Conservation (phyloP, 2,888 invertebrate genomes). For the Caenorhabditis wallacei region DNA sequence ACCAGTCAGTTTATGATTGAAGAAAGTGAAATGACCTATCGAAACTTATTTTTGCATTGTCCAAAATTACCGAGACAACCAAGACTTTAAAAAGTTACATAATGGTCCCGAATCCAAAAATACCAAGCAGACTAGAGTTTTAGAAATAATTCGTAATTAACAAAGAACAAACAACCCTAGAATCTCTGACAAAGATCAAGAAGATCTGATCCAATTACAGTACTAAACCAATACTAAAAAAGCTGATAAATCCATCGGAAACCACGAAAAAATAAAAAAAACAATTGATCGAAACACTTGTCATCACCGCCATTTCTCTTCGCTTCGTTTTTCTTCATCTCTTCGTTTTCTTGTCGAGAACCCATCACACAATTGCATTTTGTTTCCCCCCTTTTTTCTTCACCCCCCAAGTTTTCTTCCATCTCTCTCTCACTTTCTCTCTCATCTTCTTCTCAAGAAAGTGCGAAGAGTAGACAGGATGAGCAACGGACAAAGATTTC, state of each 20-base stretch:
- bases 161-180: too few relatives aligned
- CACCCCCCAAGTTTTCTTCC: constrained; percentile 11
- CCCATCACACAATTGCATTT: constrained; percentile 62
- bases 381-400: constrained; percentile 21
- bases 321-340: constrained; percentile 16
- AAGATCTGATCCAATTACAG: too few relatives aligned
- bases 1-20: too few relatives aligned
- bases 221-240: too few relatives aligned
- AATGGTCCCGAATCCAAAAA: too few relatives aligned
- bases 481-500: constrained; percentile 10
- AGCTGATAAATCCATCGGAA: background rate
- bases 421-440: background rate
- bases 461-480: constrained; percentile 48
- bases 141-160: too few relatives aligned
- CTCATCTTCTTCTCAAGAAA: constrained; percentile 45
- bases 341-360: constrained; percentile 43
- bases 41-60: too few relatives aligned
- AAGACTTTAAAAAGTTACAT: too few relatives aligned
- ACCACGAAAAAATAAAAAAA: background rate
- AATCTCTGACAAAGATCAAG: too few relatives aligned
- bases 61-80: too few relatives aligned
- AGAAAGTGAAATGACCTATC: too few relatives aligned
- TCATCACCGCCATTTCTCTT: constrained; percentile 45
- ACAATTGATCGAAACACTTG: constrained; percentile 55
- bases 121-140: too few relatives aligned